These are phyloP conservation scores for Tipula confusa DNA, from an alignment of 2,888 invertebrate genomes.

Conservation along the genomic window DNA sequence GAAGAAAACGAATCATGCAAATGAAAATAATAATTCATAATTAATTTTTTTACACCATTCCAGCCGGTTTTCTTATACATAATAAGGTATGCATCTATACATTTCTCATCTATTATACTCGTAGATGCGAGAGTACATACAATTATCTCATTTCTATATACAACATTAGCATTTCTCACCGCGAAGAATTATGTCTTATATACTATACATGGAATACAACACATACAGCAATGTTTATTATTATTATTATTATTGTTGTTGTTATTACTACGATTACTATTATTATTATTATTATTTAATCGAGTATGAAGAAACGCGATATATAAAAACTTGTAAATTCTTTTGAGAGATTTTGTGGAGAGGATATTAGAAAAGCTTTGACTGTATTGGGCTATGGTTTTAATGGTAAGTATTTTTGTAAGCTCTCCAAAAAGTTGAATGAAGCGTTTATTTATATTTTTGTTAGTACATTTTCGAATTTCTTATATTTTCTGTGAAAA, in stretches of 20 bases:
- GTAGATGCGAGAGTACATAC: not conserved
- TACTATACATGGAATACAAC: not conserved
- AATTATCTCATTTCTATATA: not conserved
- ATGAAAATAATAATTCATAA: not conserved
- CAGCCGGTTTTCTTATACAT: not conserved
- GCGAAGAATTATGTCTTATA: not conserved
- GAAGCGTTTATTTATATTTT: not conserved
- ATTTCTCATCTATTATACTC: not conserved
- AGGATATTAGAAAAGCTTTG: not conserved
- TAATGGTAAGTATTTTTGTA: not conserved
- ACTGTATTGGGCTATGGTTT: not conserved
- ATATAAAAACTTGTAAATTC: not conserved
- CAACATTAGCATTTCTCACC: not conserved
- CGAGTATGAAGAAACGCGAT: not conserved
- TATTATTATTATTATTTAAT: not conserved
- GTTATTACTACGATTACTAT: not conserved
- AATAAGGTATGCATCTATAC: not conserved
- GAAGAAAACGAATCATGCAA: not conserved
- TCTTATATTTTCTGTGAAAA: no score
- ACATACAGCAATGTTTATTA: slow-evolving; percentile 13
- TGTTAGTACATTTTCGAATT: not conserved
- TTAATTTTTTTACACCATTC: not conserved
- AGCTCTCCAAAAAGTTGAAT: not conserved
- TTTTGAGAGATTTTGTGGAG: not conserved
- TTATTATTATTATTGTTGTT: not conserved